Evolutionary conservation across 2,888 invertebrate species (phyloP), one percentile per base, ranked within the genome.

Genomic region (Apodemia duryi): DNA sequence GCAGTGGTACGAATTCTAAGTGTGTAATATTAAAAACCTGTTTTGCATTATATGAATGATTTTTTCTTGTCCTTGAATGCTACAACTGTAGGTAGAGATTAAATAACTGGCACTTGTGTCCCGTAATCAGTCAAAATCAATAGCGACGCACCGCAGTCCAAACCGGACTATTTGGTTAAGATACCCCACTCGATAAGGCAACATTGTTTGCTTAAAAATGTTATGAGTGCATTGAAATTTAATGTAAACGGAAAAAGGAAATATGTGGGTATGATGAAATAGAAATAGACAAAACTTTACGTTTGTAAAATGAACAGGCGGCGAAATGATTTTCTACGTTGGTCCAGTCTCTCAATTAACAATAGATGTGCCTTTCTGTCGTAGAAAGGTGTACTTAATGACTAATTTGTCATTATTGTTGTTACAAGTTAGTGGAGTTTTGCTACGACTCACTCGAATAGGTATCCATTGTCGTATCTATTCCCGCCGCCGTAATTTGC

Each of bases 121-220:
- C 69, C 67, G 72, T 69, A 80, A 86, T 86, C 86, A 85, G 84
- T 83, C 80, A 85, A 83, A 86, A 86, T 83, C 86, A 86, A 86
- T 85, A 86, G 75, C 73, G 76, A 71, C 73, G 69, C 66, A 69
- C 70, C 72, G 68, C 71, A 74, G 77, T 73, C 77, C 75, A 74
- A 74, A 75, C 73, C 75, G 75, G 71, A 70, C 79, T 84, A 81
- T 86, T 85, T 85, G 77, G 70, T 70, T 71, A 81, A 80, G 83
- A 84, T 84, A 85, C 77, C 75, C 75, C 74, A 68, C 66, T 66
- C 74, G 81, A 84, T 85, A 85, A 83, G 74, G 70, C 71, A 67
- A 70, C 72, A 71, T 69, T 70, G 71, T 70, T 67, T 71, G 66
- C 29, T 46, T 29, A 49, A 66, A 67, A 63, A 68, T 65, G 65